A percentile compares a stretch with the other conserved stretches of the same genome.
phyloP scores from a whole-genome alignment of 2,113 vertebrate genomes.

The Hippotragus niger region DNA sequence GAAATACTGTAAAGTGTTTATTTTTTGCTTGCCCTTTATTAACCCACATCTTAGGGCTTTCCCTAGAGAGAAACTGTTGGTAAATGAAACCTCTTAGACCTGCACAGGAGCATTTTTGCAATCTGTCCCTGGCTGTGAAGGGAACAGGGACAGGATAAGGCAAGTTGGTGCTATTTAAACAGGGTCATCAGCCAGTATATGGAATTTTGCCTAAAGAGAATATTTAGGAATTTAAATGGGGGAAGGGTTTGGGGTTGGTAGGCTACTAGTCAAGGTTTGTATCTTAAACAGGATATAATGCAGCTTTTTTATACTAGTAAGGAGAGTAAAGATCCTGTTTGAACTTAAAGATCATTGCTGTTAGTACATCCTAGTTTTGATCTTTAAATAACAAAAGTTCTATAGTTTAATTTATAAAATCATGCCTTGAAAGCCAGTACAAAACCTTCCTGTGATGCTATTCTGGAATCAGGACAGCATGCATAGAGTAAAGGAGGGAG shows the following conservation, averaged over 20 bases:
- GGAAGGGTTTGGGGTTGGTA: not conserved
- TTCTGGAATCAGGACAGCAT: constrained; percentile 33
- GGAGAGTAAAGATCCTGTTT: constrained; percentile 41
- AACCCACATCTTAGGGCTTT: constrained; percentile 93
- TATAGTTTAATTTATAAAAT: constrained; percentile 28
- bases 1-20: constrained; percentile 98
- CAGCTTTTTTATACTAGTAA: constrained; percentile 32
- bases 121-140: constrained; percentile 81
- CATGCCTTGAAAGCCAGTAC: constrained; percentile 4
- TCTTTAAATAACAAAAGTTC: constrained; percentile 67
- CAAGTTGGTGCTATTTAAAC: constrained; percentile 86
- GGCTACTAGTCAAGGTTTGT: constrained; percentile 58
- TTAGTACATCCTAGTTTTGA: constrained; percentile 58
- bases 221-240: constrained; percentile 72
- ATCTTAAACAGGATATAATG: constrained; percentile 70
- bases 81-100: constrained; percentile 89
- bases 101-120: constrained; percentile 85
- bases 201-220: constrained; percentile 78
- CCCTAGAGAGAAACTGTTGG: constrained; percentile 88
- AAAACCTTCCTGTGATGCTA: constrained; percentile 46
- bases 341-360: constrained; percentile 28
- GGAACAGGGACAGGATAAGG: constrained; percentile 88
- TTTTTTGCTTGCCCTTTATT: constrained; percentile 98
- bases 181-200: constrained; percentile 83
- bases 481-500: constrained; percentile 12